Evolutionary conservation across 2,113 vertebrate genomes (phyloP).

Genomic region (Limanda limanda): DNA sequence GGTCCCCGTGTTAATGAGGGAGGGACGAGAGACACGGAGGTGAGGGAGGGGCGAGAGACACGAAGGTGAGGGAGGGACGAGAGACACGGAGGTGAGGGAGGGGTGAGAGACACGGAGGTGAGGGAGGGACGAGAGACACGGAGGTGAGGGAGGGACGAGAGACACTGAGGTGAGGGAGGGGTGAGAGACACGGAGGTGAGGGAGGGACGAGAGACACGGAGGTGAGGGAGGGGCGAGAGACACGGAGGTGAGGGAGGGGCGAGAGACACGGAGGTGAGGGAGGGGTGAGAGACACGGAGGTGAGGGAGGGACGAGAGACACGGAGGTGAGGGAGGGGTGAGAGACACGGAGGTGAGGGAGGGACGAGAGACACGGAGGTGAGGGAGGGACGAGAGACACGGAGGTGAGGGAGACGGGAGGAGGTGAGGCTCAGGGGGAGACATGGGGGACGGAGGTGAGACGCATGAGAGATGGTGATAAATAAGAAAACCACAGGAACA

Average conservation of each 20-base stretch:
- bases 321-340: too few species aligned
- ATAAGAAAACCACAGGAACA: neutral
- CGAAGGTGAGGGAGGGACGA: slow-evolving; percentile 17
- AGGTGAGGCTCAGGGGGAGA: slow-evolving; percentile 50
- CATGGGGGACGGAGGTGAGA: slow-evolving; percentile 40
- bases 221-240: slow-evolving; percentile 19
- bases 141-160: slow-evolving; percentile 21
- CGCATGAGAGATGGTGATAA: neutral
- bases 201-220: too few species aligned
- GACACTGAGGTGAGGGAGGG: slow-evolving; percentile 40
- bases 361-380: slow-evolving; percentile 29
- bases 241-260: slow-evolving; percentile 42
- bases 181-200: slow-evolving; percentile 42
- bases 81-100: slow-evolving; percentile 34
- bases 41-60: too few species aligned
- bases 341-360: too few species aligned
- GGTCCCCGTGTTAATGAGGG: slow-evolving; percentile 73
- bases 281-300: neutral
- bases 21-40: neutral
- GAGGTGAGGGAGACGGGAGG: slow-evolving; percentile 21
- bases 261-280: slow-evolving; percentile 38
- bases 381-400: slow-evolving; percentile 21
- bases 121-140: too few species aligned
- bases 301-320: slow-evolving; percentile 47
- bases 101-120: slow-evolving; percentile 49